A percentile compares a stretch with the other conserved stretches of the same genome.
These are phyloP conservation scores for Seira ritae DNA, from an alignment of 2,888 invertebrate species.

Conservation along the genomic window DNA sequence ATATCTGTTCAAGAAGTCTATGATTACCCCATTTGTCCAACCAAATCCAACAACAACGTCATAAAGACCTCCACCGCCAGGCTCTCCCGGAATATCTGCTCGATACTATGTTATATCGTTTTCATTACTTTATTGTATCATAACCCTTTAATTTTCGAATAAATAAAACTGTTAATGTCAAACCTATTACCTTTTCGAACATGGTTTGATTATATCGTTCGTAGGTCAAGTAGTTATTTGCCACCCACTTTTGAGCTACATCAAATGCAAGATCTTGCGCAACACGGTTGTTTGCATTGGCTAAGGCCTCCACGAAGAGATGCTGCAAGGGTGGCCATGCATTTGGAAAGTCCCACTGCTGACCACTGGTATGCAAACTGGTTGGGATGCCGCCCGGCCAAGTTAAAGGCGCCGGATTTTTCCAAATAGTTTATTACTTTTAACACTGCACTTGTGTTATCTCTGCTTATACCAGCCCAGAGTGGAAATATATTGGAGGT, in stretches of 20 bases:
- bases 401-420: conserved; percentile 79
- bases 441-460: conserved; percentile 66
- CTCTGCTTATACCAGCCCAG: conserved; percentile 78
- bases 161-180: no score
- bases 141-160: no score
- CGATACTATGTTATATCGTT: conserved; percentile 79
- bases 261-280: conserved; percentile 83
- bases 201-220: conserved; percentile 79
- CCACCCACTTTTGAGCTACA: conserved; percentile 88
- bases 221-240: conserved; percentile 87
- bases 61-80: conserved; percentile 94
- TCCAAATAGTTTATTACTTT: conserved; percentile 83
- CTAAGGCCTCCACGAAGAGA: conserved; percentile 86
- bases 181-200: conserved; percentile 86
- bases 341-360: conserved; percentile 76
- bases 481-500: conserved; percentile 85
- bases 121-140: no score
- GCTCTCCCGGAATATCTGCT: conserved; percentile 80
- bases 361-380: conserved; percentile 85
- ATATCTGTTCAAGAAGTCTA: conserved; percentile 86
- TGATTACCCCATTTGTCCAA: conserved; percentile 93
- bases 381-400: conserved; percentile 88
- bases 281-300: conserved; percentile 82
- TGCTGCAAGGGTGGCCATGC: conserved; percentile 94
- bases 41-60: conserved; percentile 93